Evolutionary conservation across 2,797 vertebrate genomes (phyloP).

Genomic region (Erethizon dorsatum): DNA sequence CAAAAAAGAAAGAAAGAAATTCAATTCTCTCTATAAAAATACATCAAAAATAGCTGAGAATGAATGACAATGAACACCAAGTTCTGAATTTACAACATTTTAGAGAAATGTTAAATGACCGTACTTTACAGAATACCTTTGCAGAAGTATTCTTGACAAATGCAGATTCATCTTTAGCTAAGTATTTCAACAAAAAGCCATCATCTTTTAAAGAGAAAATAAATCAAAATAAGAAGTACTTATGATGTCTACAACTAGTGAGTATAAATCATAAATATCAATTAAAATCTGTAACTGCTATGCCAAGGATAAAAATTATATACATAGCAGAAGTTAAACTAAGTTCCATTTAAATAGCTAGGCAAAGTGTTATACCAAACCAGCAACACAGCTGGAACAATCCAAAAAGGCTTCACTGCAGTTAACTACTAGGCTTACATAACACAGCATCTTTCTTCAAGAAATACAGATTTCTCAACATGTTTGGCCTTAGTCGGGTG

Average conservation of each 20-base stretch:
- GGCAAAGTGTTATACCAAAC: conserved; percentile 60
- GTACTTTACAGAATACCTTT: neutral
- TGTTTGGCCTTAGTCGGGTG: neutral
- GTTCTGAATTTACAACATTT: conserved; percentile 24
- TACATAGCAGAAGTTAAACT: conserved; percentile 59
- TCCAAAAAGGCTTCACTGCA: conserved; percentile 57
- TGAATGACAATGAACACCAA: conserved; percentile 39
- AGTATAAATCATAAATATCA: conserved; percentile 72
- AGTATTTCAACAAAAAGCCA: conserved; percentile 66
- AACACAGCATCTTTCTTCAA: conserved; percentile 63
- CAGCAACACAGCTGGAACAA: conserved; percentile 68
- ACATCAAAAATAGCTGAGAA: conserved; percentile 42
- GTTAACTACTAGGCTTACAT: conserved; percentile 48
- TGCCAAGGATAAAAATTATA: conserved; percentile 70
- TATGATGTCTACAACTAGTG: neutral
- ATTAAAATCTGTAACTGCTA: conserved; percentile 63
- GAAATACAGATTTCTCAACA: conserved; percentile 61
- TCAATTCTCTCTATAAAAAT: conserved; percentile 63
- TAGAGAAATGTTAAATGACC: conserved; percentile 59
- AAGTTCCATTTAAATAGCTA: conserved; percentile 71
- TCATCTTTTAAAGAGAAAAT: conserved; percentile 73
- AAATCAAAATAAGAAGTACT: conserved; percentile 68
- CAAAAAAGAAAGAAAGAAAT: neutral
- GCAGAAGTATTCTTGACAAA: conserved; percentile 46
- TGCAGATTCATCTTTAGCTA: conserved; percentile 6